Conservation (phyloP, 2,888 invertebrate genomes). For the Anodontia alba region DNA sequence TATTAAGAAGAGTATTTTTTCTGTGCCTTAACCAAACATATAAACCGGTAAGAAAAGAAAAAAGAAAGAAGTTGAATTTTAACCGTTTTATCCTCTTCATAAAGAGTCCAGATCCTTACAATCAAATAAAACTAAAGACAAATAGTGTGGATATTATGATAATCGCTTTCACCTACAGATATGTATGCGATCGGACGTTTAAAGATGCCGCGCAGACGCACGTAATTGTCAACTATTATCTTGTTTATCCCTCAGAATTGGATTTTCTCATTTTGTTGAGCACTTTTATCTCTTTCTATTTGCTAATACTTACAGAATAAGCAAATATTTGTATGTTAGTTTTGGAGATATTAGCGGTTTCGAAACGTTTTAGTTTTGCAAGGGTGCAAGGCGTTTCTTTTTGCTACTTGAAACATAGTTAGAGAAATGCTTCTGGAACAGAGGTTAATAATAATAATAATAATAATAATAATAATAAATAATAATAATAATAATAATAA, state of each 20-base stretch:
- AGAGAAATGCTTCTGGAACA: too few species aligned
- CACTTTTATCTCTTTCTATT: constrained; percentile 29
- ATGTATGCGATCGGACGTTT: constrained; percentile 37
- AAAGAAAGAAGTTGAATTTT: too few species aligned
- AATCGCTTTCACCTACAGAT: constrained; percentile 14
- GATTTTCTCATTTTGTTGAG: constrained; percentile 46
- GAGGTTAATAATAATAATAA: too few species aligned
- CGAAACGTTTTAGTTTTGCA: not conserved
- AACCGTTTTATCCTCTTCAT: not conserved
- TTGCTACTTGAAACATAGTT: not conserved
- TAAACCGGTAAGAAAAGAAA: too few species aligned
- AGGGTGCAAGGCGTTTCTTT: not conserved
- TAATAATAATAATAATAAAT: too few species aligned
- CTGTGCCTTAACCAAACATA: too few species aligned
- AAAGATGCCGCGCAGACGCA: constrained; percentile 19
- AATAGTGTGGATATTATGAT: not conserved
- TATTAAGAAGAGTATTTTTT: too few species aligned
- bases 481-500: too few species aligned
- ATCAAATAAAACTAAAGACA: constrained; percentile 16
- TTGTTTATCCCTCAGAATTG: constrained; percentile 29
- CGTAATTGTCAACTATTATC: constrained; percentile 23
- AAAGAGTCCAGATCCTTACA: too few species aligned
- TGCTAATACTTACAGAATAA: constrained; percentile 30
- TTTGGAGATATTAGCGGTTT: constrained; percentile 16
- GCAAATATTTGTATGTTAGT: constrained; percentile 31